Conservation (phyloP, 2,797 vertebrate genomes). For the Champsocephalus gunnari region DNA sequence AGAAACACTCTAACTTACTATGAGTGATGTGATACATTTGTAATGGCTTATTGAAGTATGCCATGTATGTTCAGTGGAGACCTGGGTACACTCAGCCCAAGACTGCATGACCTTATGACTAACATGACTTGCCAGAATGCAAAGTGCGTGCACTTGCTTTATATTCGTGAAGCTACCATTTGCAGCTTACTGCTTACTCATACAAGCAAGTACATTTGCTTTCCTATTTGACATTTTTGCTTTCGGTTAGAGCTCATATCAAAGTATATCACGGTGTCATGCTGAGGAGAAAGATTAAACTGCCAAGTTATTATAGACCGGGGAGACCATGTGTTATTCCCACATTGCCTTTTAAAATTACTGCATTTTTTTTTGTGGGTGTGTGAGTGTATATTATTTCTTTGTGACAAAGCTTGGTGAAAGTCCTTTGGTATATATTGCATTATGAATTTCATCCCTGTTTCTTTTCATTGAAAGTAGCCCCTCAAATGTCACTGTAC, state of each 20-base stretch:
- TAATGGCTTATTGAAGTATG: constrained; percentile 40
- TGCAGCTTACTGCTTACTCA: constrained; percentile 44
- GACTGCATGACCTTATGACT: constrained; percentile 58
- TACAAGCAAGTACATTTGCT: constrained; percentile 18
- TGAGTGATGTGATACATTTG: constrained; percentile 27
- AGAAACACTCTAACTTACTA: constrained; percentile 54
- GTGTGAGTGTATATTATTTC: constrained; percentile 64
- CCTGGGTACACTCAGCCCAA: constrained; percentile 26
- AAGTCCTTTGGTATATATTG: constrained; percentile 60
- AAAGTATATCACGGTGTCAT: constrained; percentile 49
- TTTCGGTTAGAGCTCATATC: constrained; percentile 63
- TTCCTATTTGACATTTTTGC: constrained; percentile 48
- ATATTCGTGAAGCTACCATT: constrained; percentile 47
- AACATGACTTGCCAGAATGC: constrained; percentile 55
- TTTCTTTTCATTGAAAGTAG: constrained; percentile 58
- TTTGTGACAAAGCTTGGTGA: constrained; percentile 76
- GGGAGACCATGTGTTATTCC: constrained; percentile 62
- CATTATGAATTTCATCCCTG: constrained; percentile 51
- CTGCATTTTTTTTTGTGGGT: constrained; percentile 64
- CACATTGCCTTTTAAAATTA: constrained; percentile 78
- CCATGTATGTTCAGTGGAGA: constrained; percentile 43
- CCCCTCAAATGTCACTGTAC: constrained; percentile 66
- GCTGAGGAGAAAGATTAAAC: constrained; percentile 59
- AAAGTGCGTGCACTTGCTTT: constrained; percentile 60
- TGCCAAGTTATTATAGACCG: constrained; percentile 71